Evolutionary conservation across 2,888 invertebrate genomes (phyloP).

Genomic region (Desoria tigrina): DNA sequence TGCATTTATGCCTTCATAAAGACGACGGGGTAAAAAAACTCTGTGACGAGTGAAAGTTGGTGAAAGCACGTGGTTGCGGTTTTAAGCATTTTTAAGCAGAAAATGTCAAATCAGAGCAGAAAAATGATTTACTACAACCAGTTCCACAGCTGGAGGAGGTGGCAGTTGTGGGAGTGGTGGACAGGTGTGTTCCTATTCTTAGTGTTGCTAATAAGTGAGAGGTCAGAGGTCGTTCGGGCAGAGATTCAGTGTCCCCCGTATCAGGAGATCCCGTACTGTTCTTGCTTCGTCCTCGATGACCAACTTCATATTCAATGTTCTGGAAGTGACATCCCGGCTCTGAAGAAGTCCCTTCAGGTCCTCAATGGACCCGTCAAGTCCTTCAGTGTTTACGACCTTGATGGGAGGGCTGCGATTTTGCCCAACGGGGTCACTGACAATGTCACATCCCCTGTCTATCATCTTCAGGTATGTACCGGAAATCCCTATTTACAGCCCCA

Average conservation of each 20-base stretch:
- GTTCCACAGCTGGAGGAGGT: no score
- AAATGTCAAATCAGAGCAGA: no score
- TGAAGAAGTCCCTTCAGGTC: constrained; percentile 51
- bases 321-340: constrained; percentile 52
- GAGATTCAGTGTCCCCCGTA: constrained; percentile 55
- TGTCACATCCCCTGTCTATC: constrained; percentile 65
- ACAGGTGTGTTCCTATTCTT: no score
- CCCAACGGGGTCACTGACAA: constrained; percentile 74
- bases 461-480: constrained; percentile 64
- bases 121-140: no score
- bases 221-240: constrained; percentile 1
- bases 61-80: no score
- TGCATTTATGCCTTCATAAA: no score
- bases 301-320: constrained; percentile 48
- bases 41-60: no score
- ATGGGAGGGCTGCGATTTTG: constrained; percentile 74
- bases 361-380: constrained; percentile 67
- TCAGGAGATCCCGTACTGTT: constrained; percentile 63
- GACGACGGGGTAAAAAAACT: no score
- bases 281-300: constrained; percentile 90
- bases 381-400: constrained; percentile 83
- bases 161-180: no score
- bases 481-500: no score
- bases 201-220: background rate
- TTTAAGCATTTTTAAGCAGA: no score